Evolutionary conservation across 2,888 invertebrate genomes (phyloP), one percentile per base, ranked within the genome.

Genomic region (Tetranychus truncatus): DNA sequence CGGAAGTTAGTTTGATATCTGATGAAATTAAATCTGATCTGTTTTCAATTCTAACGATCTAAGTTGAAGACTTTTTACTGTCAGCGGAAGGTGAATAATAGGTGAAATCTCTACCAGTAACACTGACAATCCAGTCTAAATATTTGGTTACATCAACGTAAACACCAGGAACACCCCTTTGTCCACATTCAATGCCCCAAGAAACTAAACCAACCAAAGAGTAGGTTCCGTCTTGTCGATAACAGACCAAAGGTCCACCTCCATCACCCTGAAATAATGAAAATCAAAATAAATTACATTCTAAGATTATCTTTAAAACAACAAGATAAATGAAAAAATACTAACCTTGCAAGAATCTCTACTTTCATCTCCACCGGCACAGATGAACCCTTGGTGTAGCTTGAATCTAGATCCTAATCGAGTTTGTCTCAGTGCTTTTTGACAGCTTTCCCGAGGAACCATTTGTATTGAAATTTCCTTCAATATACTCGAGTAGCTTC

Each of bases 281-380:
- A 4, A 69, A 55, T n/a, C 5, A 20, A 18, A 21, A 8, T 20
- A 11, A 9, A 69, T 45, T n/a, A n/a, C n/a, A n/a, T n/a, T 34
- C 4, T 34, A 5, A 34, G 34, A 34, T 34, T 34, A 34, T 34
- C 5, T 34, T 34, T 34, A 3, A 3, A 34, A 34, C 5, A 34
- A 34, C 34, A 34, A 34, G 34, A 9, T 21, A 67, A 21, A 11
- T 9, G 67, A 3, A 9, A 9, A n/a, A 45, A 34, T 20, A 80
- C 81, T 81, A 81, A 89, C 90, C 84, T 88, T 88, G 85, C 92
- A 92, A 76, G 91, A 87, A 80, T 90, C 90, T 78, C 88, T 87
- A 65, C 86, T 81, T 86, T 84, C 72, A 84, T 84, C 84, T 24
- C 79, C 79, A 6, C 80, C 80, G 69, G 88, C 89, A 80, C 92